Evolutionary conservation across 2,113 vertebrate species (phyloP), one percentile per base, ranked within the genome.

Genomic region (Eurystomus gularis): DNA sequence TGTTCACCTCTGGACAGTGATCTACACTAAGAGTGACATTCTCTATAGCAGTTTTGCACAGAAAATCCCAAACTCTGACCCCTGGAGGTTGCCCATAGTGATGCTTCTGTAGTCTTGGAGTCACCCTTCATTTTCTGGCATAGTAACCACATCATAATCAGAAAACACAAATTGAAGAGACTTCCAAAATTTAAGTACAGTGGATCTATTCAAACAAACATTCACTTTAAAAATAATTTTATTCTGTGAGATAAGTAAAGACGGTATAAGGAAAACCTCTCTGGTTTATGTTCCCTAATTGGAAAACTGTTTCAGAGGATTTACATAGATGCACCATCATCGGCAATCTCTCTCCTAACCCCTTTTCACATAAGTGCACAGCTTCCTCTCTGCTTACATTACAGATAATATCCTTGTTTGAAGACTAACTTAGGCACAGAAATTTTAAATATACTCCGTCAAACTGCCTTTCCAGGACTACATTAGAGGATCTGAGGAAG

Each of bases 81-180:
- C 37, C 31, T 0, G 0, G 25, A 42, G 33, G 15, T 5, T 65
- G 25, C 26, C 42, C 9, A 12, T 12, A 48, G 31, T 40, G 23
- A 33, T 7, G 31, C 17, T 85, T 65, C 48, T 72, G 25, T 62
- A 51, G 37, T 15, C 23, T 57, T 28, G 40, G 24, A 77, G n/a
- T 29, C 21, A 61, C 18, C 37, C 14, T 54, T 12, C 17, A n/a
- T 71, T 89, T 85, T 77, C 39, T 60, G 55, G 13, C 9, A 29
- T 21, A 81, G 31, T 73, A 60, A 55, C 26, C 39, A 75, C 17
- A 4, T 2, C 31, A 13, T 76, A 85, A 70, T 55, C 39, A 71
- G 51, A 85, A 76, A 71, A 60, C 31, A 66, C 10, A 72, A 51
- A 42, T 16, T 37, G 14, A 85, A 49, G 35, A 70, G 42, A 15